A percentile compares a stretch with the other conserved stretches of the same genome.
phyloP scores from a whole-genome alignment of 2,113 vertebrate genomes.

The Caracal caracal region DNA sequence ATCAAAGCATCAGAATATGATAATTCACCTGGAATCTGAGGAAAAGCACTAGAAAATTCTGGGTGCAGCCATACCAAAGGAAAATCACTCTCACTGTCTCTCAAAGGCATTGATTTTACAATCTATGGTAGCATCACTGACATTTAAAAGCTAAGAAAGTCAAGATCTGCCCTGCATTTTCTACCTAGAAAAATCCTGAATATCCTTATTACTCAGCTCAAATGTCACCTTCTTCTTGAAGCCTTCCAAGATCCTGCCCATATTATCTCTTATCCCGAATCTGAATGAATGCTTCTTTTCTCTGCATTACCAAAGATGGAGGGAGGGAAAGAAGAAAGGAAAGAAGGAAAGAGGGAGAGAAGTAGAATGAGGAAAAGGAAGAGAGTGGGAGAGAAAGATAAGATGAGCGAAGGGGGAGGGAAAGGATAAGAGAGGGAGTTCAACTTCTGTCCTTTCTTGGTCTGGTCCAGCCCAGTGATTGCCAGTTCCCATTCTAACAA shows the following conservation, averaged over 20 bases:
- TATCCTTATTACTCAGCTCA: conserved; percentile 13
- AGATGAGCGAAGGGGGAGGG: conserved; percentile 38
- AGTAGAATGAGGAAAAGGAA: conserved; percentile 30
- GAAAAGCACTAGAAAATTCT: conserved; percentile 29
- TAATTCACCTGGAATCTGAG: conserved; percentile 27
- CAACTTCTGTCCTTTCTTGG: neutral
- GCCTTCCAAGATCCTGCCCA: neutral
- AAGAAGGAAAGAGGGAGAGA: conserved; percentile 23
- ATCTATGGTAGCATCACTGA: neutral
- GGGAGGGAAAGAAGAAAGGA: conserved; percentile 52
- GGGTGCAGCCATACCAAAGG: neutral
- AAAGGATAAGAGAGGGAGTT: neutral
- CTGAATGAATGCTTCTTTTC: neutral
- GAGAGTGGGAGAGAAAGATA: neutral
- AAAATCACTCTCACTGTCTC: neutral
- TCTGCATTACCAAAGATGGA: neutral
- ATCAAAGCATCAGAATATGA: conserved; percentile 17
- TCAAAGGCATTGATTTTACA: conserved; percentile 6
- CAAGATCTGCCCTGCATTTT: neutral
- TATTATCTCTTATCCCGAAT: neutral
- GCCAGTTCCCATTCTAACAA: neutral
- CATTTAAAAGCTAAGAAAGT: neutral
- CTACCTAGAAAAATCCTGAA: neutral
- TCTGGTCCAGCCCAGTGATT: neutral
- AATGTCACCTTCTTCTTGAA: conserved; percentile 33